Base-by-base conservation (phyloP, 2,113 vertebrate genomes). In the Fregetta grallaria region DNA sequence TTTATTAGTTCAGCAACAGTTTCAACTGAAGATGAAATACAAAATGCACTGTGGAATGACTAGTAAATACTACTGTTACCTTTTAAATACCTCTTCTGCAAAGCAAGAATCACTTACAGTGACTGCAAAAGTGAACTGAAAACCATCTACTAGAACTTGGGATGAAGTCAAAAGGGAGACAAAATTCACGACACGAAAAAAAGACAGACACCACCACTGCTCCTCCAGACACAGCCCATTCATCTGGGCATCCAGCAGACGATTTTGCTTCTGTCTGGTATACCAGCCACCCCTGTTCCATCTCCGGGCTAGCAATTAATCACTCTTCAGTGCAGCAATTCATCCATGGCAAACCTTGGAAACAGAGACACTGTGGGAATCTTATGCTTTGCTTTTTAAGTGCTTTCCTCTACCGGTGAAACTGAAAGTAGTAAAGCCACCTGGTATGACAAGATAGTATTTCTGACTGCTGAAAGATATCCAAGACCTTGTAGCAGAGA, bases 241-340 rank as follows among this genome's bases (percentile, higher is more conserved):
- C 93, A 92, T 86, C 70, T 67, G 70, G 65, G 47, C 56, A 94
- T 30, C 53, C 55, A 73, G 82, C 58, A 80, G 58, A 95, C 70
- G 93, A 77, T 92, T 95, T 73, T 82, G 44, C 74, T 87, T 82
- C 88, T 86, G 77, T 88, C 70, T 92, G 65, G 27, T 72, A 66
- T 20, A 38, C 79, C 87, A 90, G 79, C 52, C 62, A 79, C 65
- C 67, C 81, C 66, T 88, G 73, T 36, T 95, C 63, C 79, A 93
- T 55, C 79, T 92, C 13, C 3, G 11, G 8, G 86, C n/a, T 79
- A 77, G 42, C 63, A 44, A 97, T 92, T 91, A 96, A 97, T 96
- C 84, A 94, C 90, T 82, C 86, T 87, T 78, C 73, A 80, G 26
- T 16, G 72, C 59, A 95, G 72, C 79, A 80, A 95, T 92, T 94